Conservation (phyloP, 1,140 invertebrate genomes). For the Venustaconcha ellipsiformis region DNA sequence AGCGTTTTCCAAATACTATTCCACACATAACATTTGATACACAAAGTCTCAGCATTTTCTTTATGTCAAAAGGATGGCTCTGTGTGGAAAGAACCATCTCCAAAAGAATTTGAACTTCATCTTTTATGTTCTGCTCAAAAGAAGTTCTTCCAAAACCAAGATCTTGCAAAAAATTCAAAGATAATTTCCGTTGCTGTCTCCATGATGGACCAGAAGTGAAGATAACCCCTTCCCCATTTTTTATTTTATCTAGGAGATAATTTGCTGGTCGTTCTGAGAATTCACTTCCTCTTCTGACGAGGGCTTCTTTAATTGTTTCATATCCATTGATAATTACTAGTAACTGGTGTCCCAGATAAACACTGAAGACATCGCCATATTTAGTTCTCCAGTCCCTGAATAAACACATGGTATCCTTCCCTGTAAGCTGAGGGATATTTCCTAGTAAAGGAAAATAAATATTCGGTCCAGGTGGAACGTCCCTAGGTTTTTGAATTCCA, state of each 20-base stretch:
- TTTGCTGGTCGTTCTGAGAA: conserved; percentile 37
- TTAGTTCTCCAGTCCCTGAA: conserved; percentile 21
- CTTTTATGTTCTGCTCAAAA: conserved; percentile 78
- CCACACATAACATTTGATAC: conserved; percentile 94
- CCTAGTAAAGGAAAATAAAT: conserved; percentile 32
- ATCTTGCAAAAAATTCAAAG: conserved; percentile 78
- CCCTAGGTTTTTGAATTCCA: too few species aligned
- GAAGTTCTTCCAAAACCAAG: conserved; percentile 78
- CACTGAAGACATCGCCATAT: conserved; percentile 45
- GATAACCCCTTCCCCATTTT: conserved; percentile 32
- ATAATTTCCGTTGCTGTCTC: conserved; percentile 85
- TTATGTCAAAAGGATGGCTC: conserved; percentile 17
- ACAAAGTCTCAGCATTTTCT: conserved; percentile 68
- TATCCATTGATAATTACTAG: conserved; percentile 42
- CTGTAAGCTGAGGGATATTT: conserved; percentile 24
- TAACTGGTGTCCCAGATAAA: conserved; percentile 34
- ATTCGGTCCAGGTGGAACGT: too few species aligned
- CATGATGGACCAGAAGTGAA: conserved; percentile 82
- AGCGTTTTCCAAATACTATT: conserved; percentile 89
- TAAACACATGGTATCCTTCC: conserved; percentile 14
- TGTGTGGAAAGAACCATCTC: conserved; percentile 9
- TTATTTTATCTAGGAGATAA: conserved; percentile 21
- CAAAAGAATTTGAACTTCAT: conserved; percentile 60
- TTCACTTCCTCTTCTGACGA: conserved; percentile 37
- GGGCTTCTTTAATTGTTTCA: conserved; percentile 38